These are phyloP conservation scores for Eilema sororculum DNA, from an alignment of 2,888 invertebrate species.

Conservation along the genomic window DNA sequence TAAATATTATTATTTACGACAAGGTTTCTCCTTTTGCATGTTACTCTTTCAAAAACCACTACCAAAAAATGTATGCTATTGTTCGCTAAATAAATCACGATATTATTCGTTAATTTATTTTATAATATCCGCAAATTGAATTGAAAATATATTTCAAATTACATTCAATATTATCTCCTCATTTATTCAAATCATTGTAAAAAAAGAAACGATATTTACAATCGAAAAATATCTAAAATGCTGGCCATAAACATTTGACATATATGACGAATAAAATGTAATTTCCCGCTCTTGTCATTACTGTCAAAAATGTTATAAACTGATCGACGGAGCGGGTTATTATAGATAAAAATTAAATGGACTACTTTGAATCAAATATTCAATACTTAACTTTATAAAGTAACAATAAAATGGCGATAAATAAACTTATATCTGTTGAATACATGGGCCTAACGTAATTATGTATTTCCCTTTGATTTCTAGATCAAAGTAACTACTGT, in stretches of 20 bases:
- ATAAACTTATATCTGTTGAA: neutral
- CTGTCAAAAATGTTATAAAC: neutral
- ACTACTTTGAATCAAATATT: neutral
- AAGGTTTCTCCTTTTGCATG: neutral
- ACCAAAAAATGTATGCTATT: neutral
- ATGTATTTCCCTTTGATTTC: neutral
- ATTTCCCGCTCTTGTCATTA: neutral
- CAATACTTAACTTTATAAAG: neutral
- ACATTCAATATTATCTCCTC: conserved; percentile 28
- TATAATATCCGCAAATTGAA: neutral
- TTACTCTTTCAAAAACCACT: neutral
- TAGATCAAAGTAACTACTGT: neutral
- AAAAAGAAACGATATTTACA: neutral
- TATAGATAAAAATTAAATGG: neutral
- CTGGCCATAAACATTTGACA: conserved; percentile 9
- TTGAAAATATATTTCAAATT: conserved; percentile 12
- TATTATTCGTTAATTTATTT: neutral
- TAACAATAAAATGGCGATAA: neutral
- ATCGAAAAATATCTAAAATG: neutral
- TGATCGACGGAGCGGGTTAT: neutral
- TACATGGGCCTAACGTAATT: neutral
- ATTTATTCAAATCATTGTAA: conserved; percentile 29
- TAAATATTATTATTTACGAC: neutral
- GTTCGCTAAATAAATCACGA: too few relatives aligned
- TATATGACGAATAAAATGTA: neutral